Base-by-base conservation (phyloP, 2,888 invertebrate species). In the Metellina segmentata region DNA sequence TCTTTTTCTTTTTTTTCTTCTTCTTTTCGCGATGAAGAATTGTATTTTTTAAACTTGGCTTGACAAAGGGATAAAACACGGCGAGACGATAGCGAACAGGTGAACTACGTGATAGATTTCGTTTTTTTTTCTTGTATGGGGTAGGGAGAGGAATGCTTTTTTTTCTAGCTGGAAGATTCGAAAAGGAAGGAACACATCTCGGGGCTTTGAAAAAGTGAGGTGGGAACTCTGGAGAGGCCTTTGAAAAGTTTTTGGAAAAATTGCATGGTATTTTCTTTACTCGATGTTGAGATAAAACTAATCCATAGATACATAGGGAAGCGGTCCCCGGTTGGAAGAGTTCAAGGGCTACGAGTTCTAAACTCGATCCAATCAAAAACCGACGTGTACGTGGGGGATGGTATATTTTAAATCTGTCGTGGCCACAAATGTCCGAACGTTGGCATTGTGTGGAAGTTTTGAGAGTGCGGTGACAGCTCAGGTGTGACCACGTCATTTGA, bases 1-100 rank as follows among this genome's bases (percentile, higher is more conserved):
- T 16, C 61, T 16, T 61, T 61, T 61, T 61, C 61, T 61, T 61
- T 5, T 6, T 4, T 34, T 34, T n/a, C n/a, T n/a, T n/a, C n/a
- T 4, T 34, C 34, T 34, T 82, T 51, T 72, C 49, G 9, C 16
- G 48, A 53, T n/a, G 74, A 85, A 74, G 53, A 85, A 85, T 20
- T 53, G 85, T 85, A 85, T 85, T 85, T 61, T 82, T 85, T 52
- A 75, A 85, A 74, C 75, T 75, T 53, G 48, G 71, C 34, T 85
- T 85, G 85, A 85, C 85, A 74, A 34, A 85, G 74, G 49, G 85
- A 83, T 71, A 74, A 61, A 83, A 1, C 52, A 51, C 72, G 9
- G 53, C 7, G 19, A 49, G 13, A 61, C 9, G 61, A 61, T 61
- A 61, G 74, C 11, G 75, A 74, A 85, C 85, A 85, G 85, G 85